Conservation (phyloP, 2,888 invertebrate genomes). For the Tribolium freemani region DNA sequence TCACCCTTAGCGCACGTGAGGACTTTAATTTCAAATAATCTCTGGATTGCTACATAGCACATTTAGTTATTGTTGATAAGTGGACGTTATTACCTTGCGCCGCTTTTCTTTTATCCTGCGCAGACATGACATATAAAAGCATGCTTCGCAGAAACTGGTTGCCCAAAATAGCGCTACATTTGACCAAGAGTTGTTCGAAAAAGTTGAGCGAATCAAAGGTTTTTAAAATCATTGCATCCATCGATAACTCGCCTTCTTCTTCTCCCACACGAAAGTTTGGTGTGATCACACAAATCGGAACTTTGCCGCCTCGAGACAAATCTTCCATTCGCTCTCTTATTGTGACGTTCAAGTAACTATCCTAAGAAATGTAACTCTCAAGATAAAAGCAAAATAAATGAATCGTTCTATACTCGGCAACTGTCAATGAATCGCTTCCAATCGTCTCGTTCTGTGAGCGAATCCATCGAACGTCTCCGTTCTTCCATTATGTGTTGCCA, state of each 20-base stretch:
- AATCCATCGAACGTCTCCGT: slow-evolving; percentile 24
- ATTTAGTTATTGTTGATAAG: neutral
- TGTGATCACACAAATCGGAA: slow-evolving; percentile 69
- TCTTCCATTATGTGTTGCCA: slow-evolving; percentile 43
- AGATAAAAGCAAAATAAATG: neutral
- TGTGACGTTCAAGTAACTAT: slow-evolving; percentile 54
- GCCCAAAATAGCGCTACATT: slow-evolving; percentile 76
- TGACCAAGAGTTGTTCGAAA: slow-evolving; percentile 76
- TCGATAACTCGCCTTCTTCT: slow-evolving; percentile 70
- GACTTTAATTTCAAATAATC: slow-evolving; percentile 73
- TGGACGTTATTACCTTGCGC: slow-evolving; percentile 69
- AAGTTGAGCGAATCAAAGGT: slow-evolving; percentile 76
- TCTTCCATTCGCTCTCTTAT: slow-evolving; percentile 48
- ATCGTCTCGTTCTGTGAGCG: slow-evolving; percentile 33
- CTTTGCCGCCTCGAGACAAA: slow-evolving; percentile 51
- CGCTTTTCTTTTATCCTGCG: slow-evolving; percentile 68
- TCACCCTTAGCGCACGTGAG: slow-evolving; percentile 75
- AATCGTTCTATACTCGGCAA: slow-evolving; percentile 62
- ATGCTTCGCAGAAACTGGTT: slow-evolving; percentile 75
- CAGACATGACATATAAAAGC: slow-evolving; percentile 72
- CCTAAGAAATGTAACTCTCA: slow-evolving; percentile 43
- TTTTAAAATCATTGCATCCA: slow-evolving; percentile 75
- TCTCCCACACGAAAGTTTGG: slow-evolving; percentile 70
- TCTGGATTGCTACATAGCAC: slow-evolving; percentile 69
- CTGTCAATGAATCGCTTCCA: slow-evolving; percentile 70